phyloP scores from a whole-genome alignment of 2,113 vertebrate species.

The Acrocephalus arundinaceus region DNA sequence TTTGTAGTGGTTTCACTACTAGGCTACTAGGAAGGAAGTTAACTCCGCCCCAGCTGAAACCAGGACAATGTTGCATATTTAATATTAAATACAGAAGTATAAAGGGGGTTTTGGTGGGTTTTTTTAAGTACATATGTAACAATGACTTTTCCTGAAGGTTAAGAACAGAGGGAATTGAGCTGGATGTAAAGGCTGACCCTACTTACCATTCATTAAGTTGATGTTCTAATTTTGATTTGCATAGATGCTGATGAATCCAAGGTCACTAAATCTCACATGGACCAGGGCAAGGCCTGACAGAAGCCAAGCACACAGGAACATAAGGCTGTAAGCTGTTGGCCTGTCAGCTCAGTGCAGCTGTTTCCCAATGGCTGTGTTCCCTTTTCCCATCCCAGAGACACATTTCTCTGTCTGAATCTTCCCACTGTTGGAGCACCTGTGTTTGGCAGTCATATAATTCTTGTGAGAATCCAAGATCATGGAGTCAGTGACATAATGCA shows the following conservation, averaged over 20 bases:
- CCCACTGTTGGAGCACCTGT: background rate
- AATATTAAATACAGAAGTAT: background rate
- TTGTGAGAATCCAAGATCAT: background rate
- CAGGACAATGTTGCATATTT: background rate
- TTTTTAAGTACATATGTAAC: background rate
- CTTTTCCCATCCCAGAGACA: background rate
- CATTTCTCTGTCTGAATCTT: background rate
- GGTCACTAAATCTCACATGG: background rate
- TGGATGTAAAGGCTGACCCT: background rate
- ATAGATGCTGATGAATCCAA: background rate
- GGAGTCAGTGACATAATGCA: background rate
- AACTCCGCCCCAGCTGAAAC: background rate
- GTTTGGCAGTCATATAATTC: background rate
- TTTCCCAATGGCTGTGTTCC: background rate
- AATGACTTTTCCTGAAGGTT: background rate
- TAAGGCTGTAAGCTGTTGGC: background rate
- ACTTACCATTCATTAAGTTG: background rate
- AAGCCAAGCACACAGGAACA: background rate
- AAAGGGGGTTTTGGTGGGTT: background rate
- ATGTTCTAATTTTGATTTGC: background rate
- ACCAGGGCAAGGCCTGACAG: background rate
- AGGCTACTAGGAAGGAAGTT: background rate
- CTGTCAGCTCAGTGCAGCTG: background rate
- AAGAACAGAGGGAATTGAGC: background rate
- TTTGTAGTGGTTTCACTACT: background rate